Conservation (phyloP, 1,140 invertebrate genomes). For the Cryptotermes secundus region DNA sequence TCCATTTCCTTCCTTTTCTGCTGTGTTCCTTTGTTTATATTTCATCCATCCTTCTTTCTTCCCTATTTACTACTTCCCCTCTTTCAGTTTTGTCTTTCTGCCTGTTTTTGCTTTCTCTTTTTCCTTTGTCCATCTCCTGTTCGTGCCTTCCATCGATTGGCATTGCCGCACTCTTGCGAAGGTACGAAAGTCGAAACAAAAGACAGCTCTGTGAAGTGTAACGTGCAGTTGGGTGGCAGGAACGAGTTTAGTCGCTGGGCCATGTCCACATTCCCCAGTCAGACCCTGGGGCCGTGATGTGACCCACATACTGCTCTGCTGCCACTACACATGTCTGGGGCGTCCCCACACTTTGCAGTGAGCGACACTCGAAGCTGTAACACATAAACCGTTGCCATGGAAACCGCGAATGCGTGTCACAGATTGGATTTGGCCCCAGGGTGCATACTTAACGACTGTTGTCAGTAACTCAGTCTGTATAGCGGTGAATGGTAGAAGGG, state of each 20-base stretch:
- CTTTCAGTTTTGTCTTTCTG: too few relatives aligned
- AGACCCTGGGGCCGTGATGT: slow-evolving; percentile 2
- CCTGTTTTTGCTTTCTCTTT: too few relatives aligned
- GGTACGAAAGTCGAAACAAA: neutral
- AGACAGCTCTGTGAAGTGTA: neutral
- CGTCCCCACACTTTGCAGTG: neutral
- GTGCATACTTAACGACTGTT: too few relatives aligned
- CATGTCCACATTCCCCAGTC: slow-evolving; percentile 8
- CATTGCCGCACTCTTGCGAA: neutral
- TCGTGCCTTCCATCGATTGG: too few relatives aligned
- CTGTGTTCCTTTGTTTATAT: neutral
- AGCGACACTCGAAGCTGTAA: too few relatives aligned
- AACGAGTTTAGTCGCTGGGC: neutral
- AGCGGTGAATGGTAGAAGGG: too few relatives aligned
- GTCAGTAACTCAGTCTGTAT: too few relatives aligned
- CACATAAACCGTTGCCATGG: too few relatives aligned
- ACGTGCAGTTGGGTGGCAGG: neutral
- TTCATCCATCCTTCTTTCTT: neutral
- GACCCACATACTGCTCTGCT: neutral
- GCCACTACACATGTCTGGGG: neutral
- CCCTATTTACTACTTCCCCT: too few relatives aligned
- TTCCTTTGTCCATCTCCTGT: too few relatives aligned
- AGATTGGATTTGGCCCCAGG: too few relatives aligned
- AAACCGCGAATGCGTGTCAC: too few relatives aligned
- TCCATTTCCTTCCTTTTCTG: neutral